Conservation (phyloP, 92 coral and sea anemone genomes). For the Umimayanthus chanpuru region DNA sequence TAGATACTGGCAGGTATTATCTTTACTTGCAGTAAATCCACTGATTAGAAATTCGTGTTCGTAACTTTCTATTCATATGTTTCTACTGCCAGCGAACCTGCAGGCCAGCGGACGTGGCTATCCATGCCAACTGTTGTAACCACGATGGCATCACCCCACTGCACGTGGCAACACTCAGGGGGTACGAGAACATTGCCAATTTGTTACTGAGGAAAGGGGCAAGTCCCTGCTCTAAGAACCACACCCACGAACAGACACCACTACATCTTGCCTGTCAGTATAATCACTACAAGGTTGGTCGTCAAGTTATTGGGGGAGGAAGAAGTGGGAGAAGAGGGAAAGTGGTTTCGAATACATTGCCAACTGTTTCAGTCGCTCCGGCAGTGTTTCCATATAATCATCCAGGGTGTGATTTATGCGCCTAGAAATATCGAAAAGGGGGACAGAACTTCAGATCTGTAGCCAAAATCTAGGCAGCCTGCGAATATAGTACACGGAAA, state of each 20-base stretch:
- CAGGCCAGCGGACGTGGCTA: constrained; percentile 54
- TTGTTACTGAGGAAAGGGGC: constrained; percentile 84
- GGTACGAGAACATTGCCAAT: constrained; percentile 79
- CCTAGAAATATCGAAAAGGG: too few relatives aligned
- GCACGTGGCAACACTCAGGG: constrained; percentile 86
- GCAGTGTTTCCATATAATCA: too few relatives aligned
- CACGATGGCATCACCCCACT: constrained; percentile 87
- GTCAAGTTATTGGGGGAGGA: neutral
- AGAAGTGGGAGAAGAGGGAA: too few relatives aligned
- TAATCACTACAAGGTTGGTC: constrained; percentile 77
- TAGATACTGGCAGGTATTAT: too few relatives aligned
- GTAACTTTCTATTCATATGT: neutral
- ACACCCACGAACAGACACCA: constrained; percentile 76
- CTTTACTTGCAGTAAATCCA: neutral
- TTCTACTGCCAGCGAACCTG: constrained; percentile 56
- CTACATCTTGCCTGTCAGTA: constrained; percentile 92
- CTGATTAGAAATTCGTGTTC: neutral
- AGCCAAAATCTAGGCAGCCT: too few relatives aligned
- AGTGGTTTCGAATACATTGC: too few relatives aligned
- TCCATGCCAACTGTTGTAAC: constrained; percentile 87
- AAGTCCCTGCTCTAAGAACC: constrained; percentile 64
- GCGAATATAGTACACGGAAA: too few relatives aligned
- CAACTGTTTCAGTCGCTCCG: too few relatives aligned
- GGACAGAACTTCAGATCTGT: too few relatives aligned
- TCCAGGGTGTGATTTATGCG: too few relatives aligned